Conservation (phyloP, 2,797 vertebrate genomes). For the Typhlichthys eigenmanni region DNA sequence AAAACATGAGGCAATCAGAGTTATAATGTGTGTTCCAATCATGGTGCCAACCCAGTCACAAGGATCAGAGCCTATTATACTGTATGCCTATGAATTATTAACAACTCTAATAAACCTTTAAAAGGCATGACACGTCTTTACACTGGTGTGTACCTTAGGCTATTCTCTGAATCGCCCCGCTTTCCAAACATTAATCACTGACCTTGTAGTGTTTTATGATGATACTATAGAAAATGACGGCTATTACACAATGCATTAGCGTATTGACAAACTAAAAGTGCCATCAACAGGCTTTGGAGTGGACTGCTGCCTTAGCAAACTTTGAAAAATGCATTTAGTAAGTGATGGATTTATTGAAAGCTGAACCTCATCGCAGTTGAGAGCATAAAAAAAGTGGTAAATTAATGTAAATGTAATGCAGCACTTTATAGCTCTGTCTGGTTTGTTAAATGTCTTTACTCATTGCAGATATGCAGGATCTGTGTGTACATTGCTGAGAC, state of each 20-base stretch:
- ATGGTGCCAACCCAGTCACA: slow-evolving; percentile 80
- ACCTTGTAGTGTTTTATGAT: slow-evolving; percentile 24
- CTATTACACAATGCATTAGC: slow-evolving; percentile 1
- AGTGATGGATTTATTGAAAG: neutral
- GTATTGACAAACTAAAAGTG: slow-evolving; percentile 22
- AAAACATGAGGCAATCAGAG: slow-evolving; percentile 83
- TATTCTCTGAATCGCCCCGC: slow-evolving; percentile 5
- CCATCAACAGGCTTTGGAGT: slow-evolving; percentile 13
- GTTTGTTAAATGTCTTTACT: slow-evolving; percentile 14
- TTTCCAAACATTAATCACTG: slow-evolving; percentile 16
- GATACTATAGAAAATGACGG: slow-evolving; percentile 15
- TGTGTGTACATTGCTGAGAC: slow-evolving; percentile 4
- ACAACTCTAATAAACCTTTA: slow-evolving; percentile 86
- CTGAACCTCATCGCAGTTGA: neutral
- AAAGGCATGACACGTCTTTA: slow-evolving; percentile 56
- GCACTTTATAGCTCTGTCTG: slow-evolving; percentile 34
- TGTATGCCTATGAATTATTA: slow-evolving; percentile 84
- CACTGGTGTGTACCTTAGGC: slow-evolving; percentile 13
- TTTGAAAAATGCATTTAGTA: slow-evolving; percentile 6
- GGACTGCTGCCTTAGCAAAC: slow-evolving; percentile 1
- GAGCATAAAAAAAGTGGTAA: slow-evolving; percentile 6
- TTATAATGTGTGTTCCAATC: slow-evolving; percentile 90
- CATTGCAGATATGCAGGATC: slow-evolving; percentile 21
- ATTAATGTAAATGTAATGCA: slow-evolving; percentile 14
- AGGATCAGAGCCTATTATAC: slow-evolving; percentile 87